A percentile compares a stretch with the other conserved stretches of the same genome.
These are phyloP conservation scores for Hyla sarda DNA, from an alignment of 2,113 vertebrate species.

Conservation along the genomic window DNA sequence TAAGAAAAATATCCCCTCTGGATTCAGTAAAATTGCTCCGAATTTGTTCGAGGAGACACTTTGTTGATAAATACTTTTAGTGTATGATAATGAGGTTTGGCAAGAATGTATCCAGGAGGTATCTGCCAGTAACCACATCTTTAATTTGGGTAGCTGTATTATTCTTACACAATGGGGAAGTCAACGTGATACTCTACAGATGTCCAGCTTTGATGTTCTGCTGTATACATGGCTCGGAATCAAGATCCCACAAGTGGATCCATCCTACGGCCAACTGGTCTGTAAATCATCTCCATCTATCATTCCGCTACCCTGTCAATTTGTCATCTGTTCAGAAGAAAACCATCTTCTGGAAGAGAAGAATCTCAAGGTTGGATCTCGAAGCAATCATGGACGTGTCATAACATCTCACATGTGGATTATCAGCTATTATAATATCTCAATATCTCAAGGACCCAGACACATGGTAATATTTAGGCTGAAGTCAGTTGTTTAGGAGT, in stretches of 20 bases:
- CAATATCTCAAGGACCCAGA: slow-evolving; percentile 17
- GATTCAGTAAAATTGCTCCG: not conserved
- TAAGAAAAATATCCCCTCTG: slow-evolving; percentile 40
- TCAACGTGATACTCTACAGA: slow-evolving; percentile 38
- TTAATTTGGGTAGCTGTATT: slow-evolving; percentile 51
- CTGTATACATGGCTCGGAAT: slow-evolving; percentile 41
- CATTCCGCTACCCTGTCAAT: slow-evolving; percentile 39
- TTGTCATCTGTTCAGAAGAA: slow-evolving; percentile 33
- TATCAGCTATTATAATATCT: slow-evolving; percentile 32
- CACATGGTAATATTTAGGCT: slow-evolving; percentile 43
- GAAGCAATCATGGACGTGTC: slow-evolving; percentile 33
- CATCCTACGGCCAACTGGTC: slow-evolving; percentile 17
- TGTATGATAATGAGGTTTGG: slow-evolving; percentile 49
- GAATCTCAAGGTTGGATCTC: slow-evolving; percentile 31
- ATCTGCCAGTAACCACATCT: slow-evolving; percentile 45
- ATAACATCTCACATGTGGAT: slow-evolving; percentile 39
- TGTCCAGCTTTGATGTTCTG: slow-evolving; percentile 42
- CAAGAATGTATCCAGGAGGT: slow-evolving; percentile 3
- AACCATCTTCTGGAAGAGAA: not conserved
- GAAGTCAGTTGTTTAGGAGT: not conserved
- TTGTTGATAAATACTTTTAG: slow-evolving; percentile 50
- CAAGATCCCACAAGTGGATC: slow-evolving; percentile 46
- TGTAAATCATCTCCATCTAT: slow-evolving; percentile 45
- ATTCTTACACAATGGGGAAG: slow-evolving; percentile 43
- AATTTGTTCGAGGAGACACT: slow-evolving; percentile 42